A percentile compares a stretch with the other conserved stretches of the same genome.
Conservation (phyloP, 2,113 vertebrate species). For the Mystacornis crossleyi region DNA sequence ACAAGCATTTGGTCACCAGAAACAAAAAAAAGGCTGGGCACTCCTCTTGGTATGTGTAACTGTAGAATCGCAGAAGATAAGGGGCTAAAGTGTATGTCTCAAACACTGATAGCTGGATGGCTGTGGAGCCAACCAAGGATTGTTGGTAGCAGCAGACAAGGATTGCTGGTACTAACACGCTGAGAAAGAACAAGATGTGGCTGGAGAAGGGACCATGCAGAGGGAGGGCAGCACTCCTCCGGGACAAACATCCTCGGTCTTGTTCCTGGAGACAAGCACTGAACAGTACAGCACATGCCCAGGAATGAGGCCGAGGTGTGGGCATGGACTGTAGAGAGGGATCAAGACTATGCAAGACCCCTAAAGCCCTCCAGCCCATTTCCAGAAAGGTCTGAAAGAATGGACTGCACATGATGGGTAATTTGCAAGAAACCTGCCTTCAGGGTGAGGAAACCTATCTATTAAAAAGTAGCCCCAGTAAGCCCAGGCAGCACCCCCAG, state of each 20-base stretch:
- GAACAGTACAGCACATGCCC: fast-evolving
- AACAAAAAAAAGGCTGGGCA: neutral
- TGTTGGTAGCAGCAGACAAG: neutral
- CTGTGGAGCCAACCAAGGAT: neutral
- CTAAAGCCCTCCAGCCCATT: neutral
- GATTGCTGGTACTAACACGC: neutral
- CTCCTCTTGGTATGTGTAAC: neutral
- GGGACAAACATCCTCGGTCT: neutral
- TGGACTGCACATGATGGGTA: neutral
- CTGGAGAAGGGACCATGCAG: neutral
- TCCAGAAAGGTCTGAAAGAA: neutral
- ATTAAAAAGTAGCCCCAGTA: neutral
- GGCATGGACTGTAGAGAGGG: neutral
- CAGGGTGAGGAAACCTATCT: neutral
- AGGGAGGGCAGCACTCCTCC: neutral
- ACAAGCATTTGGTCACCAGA: neutral
- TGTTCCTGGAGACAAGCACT: neutral
- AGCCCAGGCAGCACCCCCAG: neutral
- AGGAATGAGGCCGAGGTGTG: neutral
- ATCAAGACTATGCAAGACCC: neutral
- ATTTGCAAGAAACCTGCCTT: neutral
- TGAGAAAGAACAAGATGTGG: neutral
- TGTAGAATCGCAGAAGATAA: neutral
- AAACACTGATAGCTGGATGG: neutral
- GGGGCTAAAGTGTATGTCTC: neutral